phyloP scores from a whole-genome alignment of 2,888 invertebrate genomes.

The Fragum whitleyi region DNA sequence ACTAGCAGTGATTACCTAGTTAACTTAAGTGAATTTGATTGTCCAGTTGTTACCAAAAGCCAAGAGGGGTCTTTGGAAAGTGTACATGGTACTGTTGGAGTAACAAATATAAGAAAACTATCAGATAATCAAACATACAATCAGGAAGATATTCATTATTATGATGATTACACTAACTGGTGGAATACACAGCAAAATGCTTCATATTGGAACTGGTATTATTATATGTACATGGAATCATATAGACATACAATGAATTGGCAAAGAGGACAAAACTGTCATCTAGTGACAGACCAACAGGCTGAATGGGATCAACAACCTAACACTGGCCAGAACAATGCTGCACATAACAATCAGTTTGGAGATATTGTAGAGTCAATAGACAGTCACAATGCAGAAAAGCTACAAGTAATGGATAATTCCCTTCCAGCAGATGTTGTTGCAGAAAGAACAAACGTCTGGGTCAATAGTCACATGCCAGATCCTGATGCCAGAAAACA shows the following conservation, averaged over 20 bases:
- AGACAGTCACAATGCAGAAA: background rate
- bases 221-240: slow-evolving; percentile 11
- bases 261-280: slow-evolving; percentile 2
- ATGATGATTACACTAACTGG: slow-evolving; percentile 5
- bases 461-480: slow-evolving; percentile 15
- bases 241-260: background rate
- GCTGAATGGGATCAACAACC: too few species aligned
- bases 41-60: background rate
- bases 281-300: background rate
- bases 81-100: background rate
- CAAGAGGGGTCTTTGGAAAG: background rate
- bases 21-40: background rate
- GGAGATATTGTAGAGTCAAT: background rate
- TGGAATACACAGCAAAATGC: background rate
- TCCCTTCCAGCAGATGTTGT: background rate
- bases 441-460: background rate
- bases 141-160: background rate
- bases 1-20: background rate
- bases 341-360: background rate
- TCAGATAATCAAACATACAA: background rate
- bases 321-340: background rate
- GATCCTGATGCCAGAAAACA: background rate
- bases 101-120: background rate
- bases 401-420: background rate
- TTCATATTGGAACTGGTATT: slow-evolving; percentile 9